Conservation (phyloP, 2,797 vertebrate genomes). For the Chloroceryle amazona region DNA sequence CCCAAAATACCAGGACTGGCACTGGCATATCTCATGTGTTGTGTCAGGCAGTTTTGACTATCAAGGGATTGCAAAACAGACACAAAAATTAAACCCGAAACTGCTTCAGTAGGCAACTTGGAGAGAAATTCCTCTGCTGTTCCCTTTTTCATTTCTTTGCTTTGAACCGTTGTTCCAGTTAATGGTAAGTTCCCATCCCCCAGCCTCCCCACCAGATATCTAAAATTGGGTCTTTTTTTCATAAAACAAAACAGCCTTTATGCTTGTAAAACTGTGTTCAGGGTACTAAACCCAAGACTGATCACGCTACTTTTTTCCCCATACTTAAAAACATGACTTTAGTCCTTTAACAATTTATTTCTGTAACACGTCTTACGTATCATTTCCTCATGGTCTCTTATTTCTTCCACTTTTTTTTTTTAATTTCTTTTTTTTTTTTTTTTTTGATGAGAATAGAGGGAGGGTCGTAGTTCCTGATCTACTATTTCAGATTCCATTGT, state of each 20-base stretch:
- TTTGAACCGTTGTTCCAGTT: constrained; percentile 57
- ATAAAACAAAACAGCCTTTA: constrained; percentile 68
- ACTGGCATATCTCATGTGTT: constrained; percentile 53
- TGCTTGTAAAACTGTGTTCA: constrained; percentile 59
- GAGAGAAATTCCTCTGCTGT: constrained; percentile 4
- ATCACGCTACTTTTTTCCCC: constrained; percentile 60
- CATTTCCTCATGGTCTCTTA: constrained; percentile 14
- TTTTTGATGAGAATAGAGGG: neutral
- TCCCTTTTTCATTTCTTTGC: constrained; percentile 47
- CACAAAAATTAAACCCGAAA: constrained; percentile 39
- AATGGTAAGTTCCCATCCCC: constrained; percentile 23
- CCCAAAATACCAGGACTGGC: constrained; percentile 32
- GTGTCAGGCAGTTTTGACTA: constrained; percentile 65
- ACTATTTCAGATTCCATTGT: constrained; percentile 26
- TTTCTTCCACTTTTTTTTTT: neutral
- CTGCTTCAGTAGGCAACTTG: constrained; percentile 52
- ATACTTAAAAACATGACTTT: constrained; percentile 65
- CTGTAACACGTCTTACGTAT: constrained; percentile 48
- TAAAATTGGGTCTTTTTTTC: constrained; percentile 50
- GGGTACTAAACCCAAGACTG: constrained; percentile 50
- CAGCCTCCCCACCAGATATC: constrained; percentile 8
- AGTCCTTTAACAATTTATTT: constrained; percentile 58
- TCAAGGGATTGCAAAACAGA: constrained; percentile 63
- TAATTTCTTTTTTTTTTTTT: neutral
- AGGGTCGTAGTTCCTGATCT: neutral